Conservation (phyloP, 2,797 vertebrate species). For the Columba guinea region DNA sequence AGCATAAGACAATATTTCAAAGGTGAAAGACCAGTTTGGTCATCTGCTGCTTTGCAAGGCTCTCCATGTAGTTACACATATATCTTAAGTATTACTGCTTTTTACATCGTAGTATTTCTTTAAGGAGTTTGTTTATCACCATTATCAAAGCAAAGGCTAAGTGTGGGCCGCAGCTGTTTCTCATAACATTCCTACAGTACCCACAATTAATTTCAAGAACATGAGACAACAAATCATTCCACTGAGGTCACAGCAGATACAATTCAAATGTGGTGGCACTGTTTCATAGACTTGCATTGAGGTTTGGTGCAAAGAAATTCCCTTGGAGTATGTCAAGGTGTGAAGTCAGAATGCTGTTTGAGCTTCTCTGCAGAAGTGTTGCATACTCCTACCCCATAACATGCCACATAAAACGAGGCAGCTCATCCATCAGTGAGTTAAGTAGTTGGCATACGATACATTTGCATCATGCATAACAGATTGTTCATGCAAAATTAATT, state of each 20-base stretch:
- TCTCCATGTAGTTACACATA: not conserved
- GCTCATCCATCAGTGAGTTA: not conserved
- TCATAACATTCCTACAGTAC: slow-evolving; percentile 36
- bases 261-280: not conserved
- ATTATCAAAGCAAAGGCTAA: slow-evolving; percentile 38
- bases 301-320: not conserved
- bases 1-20: not conserved
- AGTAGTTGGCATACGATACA: not conserved
- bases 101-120: not conserved
- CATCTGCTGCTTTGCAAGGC: not conserved
- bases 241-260: not conserved
- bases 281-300: not conserved
- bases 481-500: not conserved
- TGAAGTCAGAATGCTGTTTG: not conserved
- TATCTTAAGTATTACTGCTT: not conserved
- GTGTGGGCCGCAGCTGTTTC: slow-evolving; percentile 41
- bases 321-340: not conserved
- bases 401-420: not conserved
- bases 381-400: not conserved
- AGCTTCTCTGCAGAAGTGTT: not conserved
- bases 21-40: not conserved
- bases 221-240: slow-evolving; percentile 4
- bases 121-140: slow-evolving; percentile 36
- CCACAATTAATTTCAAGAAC: slow-evolving; percentile 2
- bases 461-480: not conserved